Conservation (phyloP, 2,888 invertebrate species). For the Elmis aenea region DNA sequence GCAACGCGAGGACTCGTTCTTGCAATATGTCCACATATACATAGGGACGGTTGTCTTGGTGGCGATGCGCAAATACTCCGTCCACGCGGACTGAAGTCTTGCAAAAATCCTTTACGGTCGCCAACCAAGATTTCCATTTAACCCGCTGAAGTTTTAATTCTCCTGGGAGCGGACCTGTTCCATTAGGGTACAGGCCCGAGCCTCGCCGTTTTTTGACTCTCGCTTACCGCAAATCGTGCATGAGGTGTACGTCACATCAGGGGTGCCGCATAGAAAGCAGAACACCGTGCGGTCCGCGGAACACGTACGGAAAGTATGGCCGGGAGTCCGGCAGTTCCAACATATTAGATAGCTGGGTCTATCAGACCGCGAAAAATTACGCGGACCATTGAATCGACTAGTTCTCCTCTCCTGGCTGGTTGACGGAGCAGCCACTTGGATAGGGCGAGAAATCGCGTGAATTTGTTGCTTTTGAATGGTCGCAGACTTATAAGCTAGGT, state of each 20-base stretch:
- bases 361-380: too few relatives aligned
- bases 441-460: too few relatives aligned
- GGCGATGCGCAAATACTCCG: background rate
- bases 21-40: background rate
- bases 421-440: too few relatives aligned
- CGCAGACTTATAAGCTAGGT: too few relatives aligned
- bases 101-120: slow-evolving; percentile 1
- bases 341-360: too few relatives aligned
- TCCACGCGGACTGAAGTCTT: background rate
- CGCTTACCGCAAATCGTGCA: slow-evolving; percentile 5
- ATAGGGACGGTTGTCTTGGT: background rate
- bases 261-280: slow-evolving; percentile 6
- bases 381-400: too few relatives aligned
- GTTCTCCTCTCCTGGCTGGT: too few relatives aligned
- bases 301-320: too few relatives aligned
- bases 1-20: background rate
- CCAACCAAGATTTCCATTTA: slow-evolving; percentile 2
- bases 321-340: background rate
- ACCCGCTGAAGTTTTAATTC: background rate
- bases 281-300: background rate
- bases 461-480: too few relatives aligned
- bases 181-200: background rate
- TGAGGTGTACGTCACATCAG: background rate
- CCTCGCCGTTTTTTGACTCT: slow-evolving; percentile 3
- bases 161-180: background rate